A percentile compares a stretch with the other conserved stretches of the same genome.
Evolutionary conservation across 2,888 invertebrate genomes (phyloP).

Genomic region (Cataglyphis cursor): DNA sequence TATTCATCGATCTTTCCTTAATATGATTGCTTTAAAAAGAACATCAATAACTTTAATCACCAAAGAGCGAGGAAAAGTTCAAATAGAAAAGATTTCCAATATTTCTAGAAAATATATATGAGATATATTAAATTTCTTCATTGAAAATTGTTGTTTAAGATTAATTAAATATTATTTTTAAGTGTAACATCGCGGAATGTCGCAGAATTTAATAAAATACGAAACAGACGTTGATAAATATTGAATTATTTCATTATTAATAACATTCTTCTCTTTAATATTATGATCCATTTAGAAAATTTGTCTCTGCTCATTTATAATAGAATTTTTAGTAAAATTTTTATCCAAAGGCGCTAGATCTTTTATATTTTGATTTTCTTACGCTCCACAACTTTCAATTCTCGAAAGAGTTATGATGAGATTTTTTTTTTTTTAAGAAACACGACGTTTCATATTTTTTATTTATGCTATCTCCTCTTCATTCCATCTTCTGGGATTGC

Average conservation of each 20-base stretch:
- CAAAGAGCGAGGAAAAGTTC: slow-evolving; percentile 2
- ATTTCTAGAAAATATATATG: slow-evolving; percentile 42
- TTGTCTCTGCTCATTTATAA: not conserved
- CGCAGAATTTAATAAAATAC: slow-evolving; percentile 10
- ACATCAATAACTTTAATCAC: slow-evolving; percentile 14
- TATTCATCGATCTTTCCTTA: slow-evolving; percentile 26
- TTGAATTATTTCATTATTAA: not conserved
- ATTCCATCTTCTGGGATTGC: slow-evolving; percentile 24
- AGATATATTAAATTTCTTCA: not conserved
- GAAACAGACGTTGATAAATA: slow-evolving; percentile 1
- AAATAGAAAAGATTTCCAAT: slow-evolving; percentile 14
- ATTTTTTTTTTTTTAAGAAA: slow-evolving; percentile 15
- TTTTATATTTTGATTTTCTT: not conserved
- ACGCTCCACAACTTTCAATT: slow-evolving; percentile 9
- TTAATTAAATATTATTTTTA: slow-evolving; percentile 36
- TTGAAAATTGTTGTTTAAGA: slow-evolving; percentile 3
- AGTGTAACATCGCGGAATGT: not conserved
- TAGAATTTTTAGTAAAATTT: not conserved
- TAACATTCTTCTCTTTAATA: not conserved
- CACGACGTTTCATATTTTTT: slow-evolving; percentile 16
- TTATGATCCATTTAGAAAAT: slow-evolving; percentile 1
- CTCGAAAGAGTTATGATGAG: slow-evolving; percentile 2
- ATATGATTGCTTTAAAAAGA: slow-evolving; percentile 40
- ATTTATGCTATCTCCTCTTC: not conserved
- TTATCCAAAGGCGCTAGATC: not conserved